Conservation (phyloP, 2,797 vertebrate genomes). For the Notolepis coatsorum region DNA sequence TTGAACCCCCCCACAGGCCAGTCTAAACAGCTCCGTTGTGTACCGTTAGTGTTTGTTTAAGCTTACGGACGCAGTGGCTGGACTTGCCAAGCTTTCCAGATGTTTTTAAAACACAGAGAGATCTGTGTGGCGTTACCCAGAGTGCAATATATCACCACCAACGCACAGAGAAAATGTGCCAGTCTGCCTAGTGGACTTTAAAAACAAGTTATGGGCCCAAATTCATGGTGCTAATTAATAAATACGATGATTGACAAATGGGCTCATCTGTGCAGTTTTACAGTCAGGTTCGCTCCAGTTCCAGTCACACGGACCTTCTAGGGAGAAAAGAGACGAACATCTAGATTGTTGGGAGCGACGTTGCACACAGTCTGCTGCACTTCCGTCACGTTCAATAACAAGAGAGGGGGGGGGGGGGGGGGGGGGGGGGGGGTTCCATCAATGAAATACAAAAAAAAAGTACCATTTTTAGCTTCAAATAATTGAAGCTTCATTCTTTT, state of each 20-base stretch:
- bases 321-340: conserved; percentile 16
- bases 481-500: no score
- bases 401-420: not conserved
- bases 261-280: not conserved
- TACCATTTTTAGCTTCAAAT: no score
- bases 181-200: not conserved
- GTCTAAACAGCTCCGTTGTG: conserved; percentile 32
- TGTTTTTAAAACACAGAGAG: conserved; percentile 50
- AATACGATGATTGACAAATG: not conserved
- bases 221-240: not conserved
- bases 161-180: conserved; percentile 20
- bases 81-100: conserved; percentile 31
- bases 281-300: conserved; percentile 1
- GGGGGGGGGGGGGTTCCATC: not conserved
- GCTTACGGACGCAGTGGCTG: conserved; percentile 20
- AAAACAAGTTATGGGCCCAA: not conserved
- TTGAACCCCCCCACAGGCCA: conserved; percentile 16
- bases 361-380: conserved; percentile 36
- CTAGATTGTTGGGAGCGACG: conserved; percentile 21
- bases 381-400: conserved; percentile 40
- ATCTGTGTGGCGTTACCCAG: conserved; percentile 28
- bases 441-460: no score
- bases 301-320: conserved; percentile 11
- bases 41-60: conserved; percentile 48
- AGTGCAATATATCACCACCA: conserved; percentile 41